Evolutionary conservation across 1,140 invertebrate species (phyloP).

Genomic region (Orchestia grillus): DNA sequence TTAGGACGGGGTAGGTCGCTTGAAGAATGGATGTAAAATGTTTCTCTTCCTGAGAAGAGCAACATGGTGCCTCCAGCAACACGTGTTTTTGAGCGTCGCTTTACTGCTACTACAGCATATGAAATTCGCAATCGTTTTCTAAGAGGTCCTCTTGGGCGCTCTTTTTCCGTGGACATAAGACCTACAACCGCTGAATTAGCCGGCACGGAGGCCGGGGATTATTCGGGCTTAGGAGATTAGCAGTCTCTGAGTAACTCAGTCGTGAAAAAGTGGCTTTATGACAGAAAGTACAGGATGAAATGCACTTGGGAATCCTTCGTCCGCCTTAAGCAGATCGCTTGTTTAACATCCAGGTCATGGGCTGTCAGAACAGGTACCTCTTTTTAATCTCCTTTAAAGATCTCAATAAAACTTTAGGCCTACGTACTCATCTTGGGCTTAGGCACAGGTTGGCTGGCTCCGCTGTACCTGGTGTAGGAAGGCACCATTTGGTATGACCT

Average conservation of each 20-base stretch:
- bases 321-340: neutral
- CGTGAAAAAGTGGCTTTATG: neutral
- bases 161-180: neutral
- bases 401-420: conserved; percentile 5
- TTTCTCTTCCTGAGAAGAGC: neutral
- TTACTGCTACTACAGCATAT: neutral
- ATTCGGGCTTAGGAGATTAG: neutral
- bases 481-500: neutral
- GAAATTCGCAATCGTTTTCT: neutral
- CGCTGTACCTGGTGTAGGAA: neutral
- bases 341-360: conserved; percentile 15
- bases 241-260: neutral
- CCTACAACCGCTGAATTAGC: neutral
- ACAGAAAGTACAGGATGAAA: neutral
- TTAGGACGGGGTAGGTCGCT: neutral
- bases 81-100: neutral
- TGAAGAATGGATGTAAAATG: neutral
- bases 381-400: neutral
- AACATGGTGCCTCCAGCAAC: neutral
- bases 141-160: neutral
- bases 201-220: neutral
- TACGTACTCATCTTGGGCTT: neutral
- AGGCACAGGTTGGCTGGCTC: too few species aligned
- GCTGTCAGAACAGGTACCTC: neutral
- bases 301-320: neutral